A percentile compares a stretch with the other conserved stretches of the same genome.
Conservation (phyloP, 64 coral and sea anemone species). For the Porites australiensis region DNA sequence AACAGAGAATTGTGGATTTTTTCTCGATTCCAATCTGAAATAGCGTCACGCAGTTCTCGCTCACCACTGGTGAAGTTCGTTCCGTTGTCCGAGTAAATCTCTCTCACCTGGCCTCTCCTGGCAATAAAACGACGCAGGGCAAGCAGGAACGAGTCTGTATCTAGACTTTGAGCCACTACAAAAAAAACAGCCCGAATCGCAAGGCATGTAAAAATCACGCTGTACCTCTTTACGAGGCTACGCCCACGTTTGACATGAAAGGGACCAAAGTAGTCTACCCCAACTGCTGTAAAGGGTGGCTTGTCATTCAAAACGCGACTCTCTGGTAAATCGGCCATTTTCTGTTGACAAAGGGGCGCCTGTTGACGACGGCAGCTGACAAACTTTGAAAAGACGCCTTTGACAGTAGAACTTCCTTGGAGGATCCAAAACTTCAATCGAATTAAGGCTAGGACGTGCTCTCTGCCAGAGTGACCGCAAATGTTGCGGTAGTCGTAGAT, state of each 20-base stretch:
- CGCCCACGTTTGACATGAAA: background rate
- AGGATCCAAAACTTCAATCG: constrained; percentile 14
- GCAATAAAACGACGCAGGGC: background rate
- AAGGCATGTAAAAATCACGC: constrained; percentile 11
- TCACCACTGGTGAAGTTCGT: constrained; percentile 31
- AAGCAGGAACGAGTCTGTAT: constrained; percentile 10
- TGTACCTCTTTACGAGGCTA: background rate
- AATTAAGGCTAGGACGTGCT: background rate
- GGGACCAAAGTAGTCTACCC: constrained; percentile 6
- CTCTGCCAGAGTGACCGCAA: background rate
- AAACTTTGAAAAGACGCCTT: background rate
- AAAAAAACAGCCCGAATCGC: background rate
- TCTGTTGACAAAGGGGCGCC: background rate
- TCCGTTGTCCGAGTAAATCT: constrained; percentile 16
- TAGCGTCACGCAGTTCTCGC: background rate
- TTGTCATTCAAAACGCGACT: background rate
- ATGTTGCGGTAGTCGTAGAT: background rate
- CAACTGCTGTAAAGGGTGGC: constrained; percentile 22
- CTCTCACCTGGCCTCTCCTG: background rate
- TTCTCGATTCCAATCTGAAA: background rate
- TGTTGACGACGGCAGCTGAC: background rate
- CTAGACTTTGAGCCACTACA: constrained; percentile 12
- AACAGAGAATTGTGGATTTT: background rate
- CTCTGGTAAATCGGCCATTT: constrained; percentile 22
- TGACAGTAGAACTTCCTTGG: background rate